A percentile compares a stretch with the other conserved stretches of the same genome.
These are phyloP conservation scores for Thera britannica DNA, from an alignment of 2,888 invertebrate species.

Conservation along the genomic window DNA sequence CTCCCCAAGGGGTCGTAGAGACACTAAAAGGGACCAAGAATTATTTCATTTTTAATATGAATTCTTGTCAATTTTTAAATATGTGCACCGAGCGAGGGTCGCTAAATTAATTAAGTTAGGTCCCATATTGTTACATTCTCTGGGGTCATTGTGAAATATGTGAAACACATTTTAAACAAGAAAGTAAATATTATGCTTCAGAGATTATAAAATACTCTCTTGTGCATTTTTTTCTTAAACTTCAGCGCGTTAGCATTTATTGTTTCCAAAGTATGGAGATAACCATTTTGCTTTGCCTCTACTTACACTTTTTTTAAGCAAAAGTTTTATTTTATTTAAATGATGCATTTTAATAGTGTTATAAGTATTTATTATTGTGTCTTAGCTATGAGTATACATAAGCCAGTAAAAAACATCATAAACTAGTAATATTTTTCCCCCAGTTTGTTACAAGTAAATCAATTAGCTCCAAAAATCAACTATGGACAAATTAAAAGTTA, in stretches of 20 bases:
- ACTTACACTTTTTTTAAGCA: background rate
- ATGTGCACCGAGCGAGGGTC: slow-evolving; percentile 6
- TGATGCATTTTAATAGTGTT: too few relatives aligned
- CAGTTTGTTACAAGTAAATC: too few relatives aligned
- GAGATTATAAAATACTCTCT: background rate
- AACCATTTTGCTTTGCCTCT: background rate
- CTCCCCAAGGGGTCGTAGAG: slow-evolving; percentile 3
- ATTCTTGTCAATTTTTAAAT: slow-evolving; percentile 13
- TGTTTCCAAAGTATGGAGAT: background rate
- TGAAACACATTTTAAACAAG: background rate
- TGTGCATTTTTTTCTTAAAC: background rate
- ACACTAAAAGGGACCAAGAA: slow-evolving; percentile 2
- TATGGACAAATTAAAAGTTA: too few relatives aligned
- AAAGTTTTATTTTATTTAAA: too few relatives aligned
- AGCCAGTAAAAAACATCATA: too few relatives aligned
- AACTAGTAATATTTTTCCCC: too few relatives aligned
- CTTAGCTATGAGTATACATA: too few relatives aligned
- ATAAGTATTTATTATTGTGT: too few relatives aligned
- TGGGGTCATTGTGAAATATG: background rate
- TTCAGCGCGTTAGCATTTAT: background rate
- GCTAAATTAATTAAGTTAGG: slow-evolving; percentile 8
- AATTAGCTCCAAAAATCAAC: too few relatives aligned
- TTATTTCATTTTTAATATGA: slow-evolving; percentile 14
- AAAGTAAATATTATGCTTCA: background rate
- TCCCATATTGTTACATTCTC: slow-evolving; percentile 3